A percentile compares a stretch with the other conserved stretches of the same genome.
Conservation (phyloP, 2,797 vertebrate species). For the Florisuga fusca region DNA sequence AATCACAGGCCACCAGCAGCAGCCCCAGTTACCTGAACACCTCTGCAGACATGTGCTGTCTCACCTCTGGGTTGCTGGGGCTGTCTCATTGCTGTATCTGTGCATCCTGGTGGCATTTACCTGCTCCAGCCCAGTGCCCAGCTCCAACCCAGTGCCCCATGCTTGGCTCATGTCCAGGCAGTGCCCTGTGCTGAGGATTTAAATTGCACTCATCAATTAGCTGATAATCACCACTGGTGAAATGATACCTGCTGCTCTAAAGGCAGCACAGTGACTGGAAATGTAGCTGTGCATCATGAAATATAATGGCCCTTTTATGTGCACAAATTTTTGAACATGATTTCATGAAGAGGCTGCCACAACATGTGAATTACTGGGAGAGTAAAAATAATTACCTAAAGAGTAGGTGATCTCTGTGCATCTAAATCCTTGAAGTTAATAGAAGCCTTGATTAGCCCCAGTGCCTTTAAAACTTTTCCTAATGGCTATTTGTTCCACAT, state of each 20-base stretch:
- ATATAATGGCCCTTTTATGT: conserved; percentile 40
- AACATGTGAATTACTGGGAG: conserved; percentile 11
- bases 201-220: conserved; percentile 42
- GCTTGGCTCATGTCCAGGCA: neutral
- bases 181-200: neutral
- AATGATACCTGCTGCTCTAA: neutral
- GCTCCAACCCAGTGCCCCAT: neutral
- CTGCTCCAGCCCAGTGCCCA: neutral
- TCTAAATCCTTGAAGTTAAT: conserved; percentile 32
- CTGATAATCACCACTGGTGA: conserved; percentile 32
- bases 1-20: fast-evolving
- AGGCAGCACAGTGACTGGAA: neutral
- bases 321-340: conserved; percentile 43
- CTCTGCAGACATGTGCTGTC: neutral
- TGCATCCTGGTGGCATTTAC: neutral
- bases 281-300: conserved; percentile 3
- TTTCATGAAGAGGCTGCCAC: conserved; percentile 34
- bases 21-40: neutral
- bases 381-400: conserved; percentile 26
- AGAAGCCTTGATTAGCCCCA: conserved; percentile 25
- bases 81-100: neutral
- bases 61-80: neutral
- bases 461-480: neutral
- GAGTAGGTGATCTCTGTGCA: neutral
- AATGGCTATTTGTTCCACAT: neutral